phyloP scores from a whole-genome alignment of 2,797 vertebrate species.

The Lutra lutra region DNA sequence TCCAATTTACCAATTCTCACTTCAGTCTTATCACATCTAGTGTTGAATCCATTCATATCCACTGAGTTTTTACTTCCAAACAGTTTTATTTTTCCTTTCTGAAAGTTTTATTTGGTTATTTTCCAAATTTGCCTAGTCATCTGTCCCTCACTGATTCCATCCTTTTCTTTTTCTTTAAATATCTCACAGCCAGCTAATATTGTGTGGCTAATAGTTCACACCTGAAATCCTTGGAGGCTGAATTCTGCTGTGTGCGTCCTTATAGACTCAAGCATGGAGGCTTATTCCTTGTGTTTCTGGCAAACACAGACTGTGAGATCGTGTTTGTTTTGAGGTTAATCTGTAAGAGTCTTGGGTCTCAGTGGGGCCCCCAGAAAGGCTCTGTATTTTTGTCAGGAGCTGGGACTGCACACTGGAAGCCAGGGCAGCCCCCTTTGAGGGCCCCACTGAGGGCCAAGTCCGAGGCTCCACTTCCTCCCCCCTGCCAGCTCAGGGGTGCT shows the following conservation, averaged over 20 bases:
- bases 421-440: neutral
- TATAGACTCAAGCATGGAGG: neutral
- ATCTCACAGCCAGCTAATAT: neutral
- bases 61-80: neutral
- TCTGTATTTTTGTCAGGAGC: neutral
- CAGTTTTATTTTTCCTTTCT: neutral
- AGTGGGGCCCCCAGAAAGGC: neutral
- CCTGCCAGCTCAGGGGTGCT: neutral
- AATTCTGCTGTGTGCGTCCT: neutral
- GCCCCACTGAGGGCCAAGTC: neutral
- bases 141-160: neutral
- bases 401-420: neutral
- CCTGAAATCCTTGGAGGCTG: neutral
- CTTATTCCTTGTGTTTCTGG: neutral
- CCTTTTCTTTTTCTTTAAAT: constrained; percentile 1
- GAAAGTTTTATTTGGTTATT: constrained; percentile 3
- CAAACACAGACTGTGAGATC: neutral
- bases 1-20: neutral
- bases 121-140: neutral
- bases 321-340: neutral
- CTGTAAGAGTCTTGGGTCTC: neutral
- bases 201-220: neutral
- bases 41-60: neutral
- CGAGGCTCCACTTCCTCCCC: neutral
- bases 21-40: neutral